These are phyloP conservation scores for Agrochola circellaris DNA, from an alignment of 2,888 invertebrate genomes.

Conservation along the genomic window DNA sequence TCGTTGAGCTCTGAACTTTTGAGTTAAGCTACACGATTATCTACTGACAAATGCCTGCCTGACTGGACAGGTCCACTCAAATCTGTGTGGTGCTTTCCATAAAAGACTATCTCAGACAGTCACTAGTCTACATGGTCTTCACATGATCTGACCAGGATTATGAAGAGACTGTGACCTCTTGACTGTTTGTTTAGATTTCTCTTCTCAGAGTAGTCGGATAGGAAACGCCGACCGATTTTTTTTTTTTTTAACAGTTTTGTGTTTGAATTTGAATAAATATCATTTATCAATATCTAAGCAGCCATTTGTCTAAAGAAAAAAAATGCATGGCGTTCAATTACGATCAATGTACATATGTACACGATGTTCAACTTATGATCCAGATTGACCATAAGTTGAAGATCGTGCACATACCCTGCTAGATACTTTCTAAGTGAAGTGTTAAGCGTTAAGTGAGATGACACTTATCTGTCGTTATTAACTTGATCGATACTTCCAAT, in stretches of 20 bases:
- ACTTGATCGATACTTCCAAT: constrained; percentile 24
- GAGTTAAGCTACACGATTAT: neutral
- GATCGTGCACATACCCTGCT: neutral
- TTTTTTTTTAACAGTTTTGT: neutral
- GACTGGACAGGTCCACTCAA: neutral
- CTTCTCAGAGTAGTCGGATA: neutral
- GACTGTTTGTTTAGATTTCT: neutral
- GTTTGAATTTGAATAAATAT: neutral
- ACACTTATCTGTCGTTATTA: constrained; percentile 3
- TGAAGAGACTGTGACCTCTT: neutral
- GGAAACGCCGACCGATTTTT: neutral
- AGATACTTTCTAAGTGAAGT: neutral
- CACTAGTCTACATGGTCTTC: no score
- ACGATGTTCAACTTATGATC: no score
- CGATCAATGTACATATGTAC: neutral
- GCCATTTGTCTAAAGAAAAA: neutral
- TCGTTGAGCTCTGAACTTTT: neutral
- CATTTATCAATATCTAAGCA: neutral
- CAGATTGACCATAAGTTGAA: neutral
- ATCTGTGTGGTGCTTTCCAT: neutral
- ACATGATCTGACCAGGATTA: no score
- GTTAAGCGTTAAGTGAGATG: neutral
- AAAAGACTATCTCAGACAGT: no score
- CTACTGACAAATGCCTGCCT: neutral
- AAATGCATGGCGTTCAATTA: neutral